Evolutionary conservation across 2,888 invertebrate genomes (phyloP).

Genomic region (Dinocampus coccinellae): DNA sequence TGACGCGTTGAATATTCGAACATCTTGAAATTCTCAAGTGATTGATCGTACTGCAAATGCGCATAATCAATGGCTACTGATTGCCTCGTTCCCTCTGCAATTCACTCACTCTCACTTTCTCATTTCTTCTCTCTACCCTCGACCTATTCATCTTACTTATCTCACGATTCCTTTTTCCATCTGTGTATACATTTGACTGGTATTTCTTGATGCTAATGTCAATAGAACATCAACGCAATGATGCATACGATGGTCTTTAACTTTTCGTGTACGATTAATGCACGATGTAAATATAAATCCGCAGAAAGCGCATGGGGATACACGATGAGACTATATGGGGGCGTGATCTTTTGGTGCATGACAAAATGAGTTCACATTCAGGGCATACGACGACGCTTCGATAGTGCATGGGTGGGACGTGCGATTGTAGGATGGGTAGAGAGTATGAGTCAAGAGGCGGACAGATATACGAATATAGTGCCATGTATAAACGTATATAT

Average conservation of each 20-base stretch:
- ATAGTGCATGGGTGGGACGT: conserved; percentile 30
- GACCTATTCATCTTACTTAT: too few species aligned
- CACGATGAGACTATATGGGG: neutral
- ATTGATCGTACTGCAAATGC: conserved; percentile 26
- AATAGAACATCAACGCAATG: neutral
- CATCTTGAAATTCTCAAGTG: conserved; percentile 32
- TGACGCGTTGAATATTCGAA: conserved; percentile 30
- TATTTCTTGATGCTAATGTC: neutral
- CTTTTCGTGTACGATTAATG: neutral
- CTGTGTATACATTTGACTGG: conserved; percentile 5
- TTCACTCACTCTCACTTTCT: neutral
- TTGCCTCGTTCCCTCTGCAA: neutral
- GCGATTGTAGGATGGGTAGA: too few species aligned
- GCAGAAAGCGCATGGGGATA: conserved; percentile 1
- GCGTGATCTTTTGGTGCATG: conserved; percentile 53
- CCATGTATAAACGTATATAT: neutral
- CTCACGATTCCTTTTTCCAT: neutral
- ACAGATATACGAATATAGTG: conserved; percentile 33
- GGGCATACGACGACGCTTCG: conserved; percentile 38
- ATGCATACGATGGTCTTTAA: neutral
- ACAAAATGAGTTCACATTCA: conserved; percentile 63
- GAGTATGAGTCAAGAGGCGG: conserved; percentile 31
- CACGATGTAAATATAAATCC: conserved; percentile 7
- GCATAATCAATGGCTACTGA: conserved; percentile 8
- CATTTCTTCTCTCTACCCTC: too few species aligned